These are phyloP conservation scores for Papilio machaon DNA, from an alignment of 1,140 invertebrate genomes.

Conservation along the genomic window DNA sequence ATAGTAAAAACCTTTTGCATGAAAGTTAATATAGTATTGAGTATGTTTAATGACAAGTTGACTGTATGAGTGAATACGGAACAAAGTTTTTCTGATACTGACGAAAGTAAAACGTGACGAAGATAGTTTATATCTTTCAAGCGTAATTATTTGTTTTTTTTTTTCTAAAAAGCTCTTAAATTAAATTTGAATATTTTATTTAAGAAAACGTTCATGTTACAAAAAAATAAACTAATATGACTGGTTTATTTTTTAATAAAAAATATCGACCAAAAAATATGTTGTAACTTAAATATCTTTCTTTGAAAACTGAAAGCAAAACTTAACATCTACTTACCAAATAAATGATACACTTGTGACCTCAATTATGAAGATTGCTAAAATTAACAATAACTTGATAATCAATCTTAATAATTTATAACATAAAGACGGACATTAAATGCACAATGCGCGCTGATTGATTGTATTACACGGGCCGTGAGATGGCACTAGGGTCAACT, in stretches of 20 bases:
- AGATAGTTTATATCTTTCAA: too few species aligned
- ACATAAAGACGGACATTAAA: constrained; percentile 38
- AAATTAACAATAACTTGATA: constrained; percentile 28
- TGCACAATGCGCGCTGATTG: constrained; percentile 42
- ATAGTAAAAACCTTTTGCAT: constrained; percentile 24
- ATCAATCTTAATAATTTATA: constrained; percentile 42
- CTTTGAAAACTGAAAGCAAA: neutral
- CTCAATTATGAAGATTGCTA: constrained; percentile 10
- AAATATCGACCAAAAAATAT: neutral
- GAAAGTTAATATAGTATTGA: neutral
- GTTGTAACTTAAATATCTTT: neutral
- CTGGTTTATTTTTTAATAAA: too few species aligned
- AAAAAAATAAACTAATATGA: too few species aligned
- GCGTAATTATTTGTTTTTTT: too few species aligned
- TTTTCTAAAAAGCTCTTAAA: too few species aligned
- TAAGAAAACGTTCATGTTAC: too few species aligned
- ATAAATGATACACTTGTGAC: neutral
- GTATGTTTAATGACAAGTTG: neutral
- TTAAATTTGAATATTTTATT: too few species aligned
- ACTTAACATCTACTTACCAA: neutral
- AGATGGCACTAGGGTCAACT: constrained; percentile 31
- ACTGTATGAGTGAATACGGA: too few species aligned
- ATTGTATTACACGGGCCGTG: constrained; percentile 38
- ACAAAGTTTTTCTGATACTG: too few species aligned
- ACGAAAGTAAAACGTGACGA: too few species aligned